Evolutionary conservation across 2,113 vertebrate species (phyloP), one percentile per base, ranked within the genome.

Genomic region (Calcarius ornatus): DNA sequence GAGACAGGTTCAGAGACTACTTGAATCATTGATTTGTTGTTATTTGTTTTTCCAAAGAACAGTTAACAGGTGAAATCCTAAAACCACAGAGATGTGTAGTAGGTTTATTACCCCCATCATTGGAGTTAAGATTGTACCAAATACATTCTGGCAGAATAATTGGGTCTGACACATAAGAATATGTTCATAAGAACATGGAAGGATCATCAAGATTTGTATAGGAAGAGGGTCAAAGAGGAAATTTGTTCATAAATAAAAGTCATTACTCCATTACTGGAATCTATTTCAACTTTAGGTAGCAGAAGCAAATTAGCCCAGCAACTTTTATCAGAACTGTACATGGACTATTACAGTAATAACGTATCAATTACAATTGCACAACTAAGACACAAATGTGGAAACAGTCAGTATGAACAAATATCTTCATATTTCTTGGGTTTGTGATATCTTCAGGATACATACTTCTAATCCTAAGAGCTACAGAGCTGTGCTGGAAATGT

Each of bases 381-480:
- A 43, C 61, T 63, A 82, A 90, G 87, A 84, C 38, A 76, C 43
- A 76, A 76, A 80, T 40, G 50, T 90, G 87, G 54, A 73, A 90
- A 37, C 51, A 85, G 85, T 50, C 72, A 66, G n/a, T 60, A 33
- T 43, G 63, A 88, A 76, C 70, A 94, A 82, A 85, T 57, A 18
- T 72, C 78, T 79, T 72, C 25, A 73, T 94, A 90, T 95, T 89
- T 89, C 78, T 79, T 85, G 63, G 38, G 30, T 72, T 85, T 80
- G 75, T 79, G 37, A 16, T 91, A 82, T 96, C 81, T 88, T 85
- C 71, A 81, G 88, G 43, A 81, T 77, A 65, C 82, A 70, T 77
- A 57, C 54, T 93, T 71, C 70, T 82, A 63, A 81, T 86, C 76
- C 42, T 42, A 86, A 88, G 47, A 88, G 86, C 63, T 83, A 70